Evolutionary conservation across 1,140 invertebrate species (phyloP).

Genomic region (Drosophila melanica): DNA sequence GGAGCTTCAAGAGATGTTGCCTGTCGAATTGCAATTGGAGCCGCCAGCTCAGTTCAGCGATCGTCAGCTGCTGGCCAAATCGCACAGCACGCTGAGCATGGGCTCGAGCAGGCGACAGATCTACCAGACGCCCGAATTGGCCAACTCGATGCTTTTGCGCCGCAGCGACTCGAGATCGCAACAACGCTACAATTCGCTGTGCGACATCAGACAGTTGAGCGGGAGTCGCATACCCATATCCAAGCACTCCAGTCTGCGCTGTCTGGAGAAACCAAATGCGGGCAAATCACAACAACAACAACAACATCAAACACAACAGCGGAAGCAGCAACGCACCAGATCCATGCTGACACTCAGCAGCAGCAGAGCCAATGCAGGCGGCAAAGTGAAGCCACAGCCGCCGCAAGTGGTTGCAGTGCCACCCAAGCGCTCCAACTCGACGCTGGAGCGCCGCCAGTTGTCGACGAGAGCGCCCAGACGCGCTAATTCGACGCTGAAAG

Average conservation of each 20-base stretch:
- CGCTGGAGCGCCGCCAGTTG: conserved; percentile 51
- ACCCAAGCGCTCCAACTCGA: conserved; percentile 62
- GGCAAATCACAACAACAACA: conserved; percentile 27
- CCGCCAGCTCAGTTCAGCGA: conserved; percentile 61
- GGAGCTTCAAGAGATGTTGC: conserved; percentile 30
- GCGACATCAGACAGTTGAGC: conserved; percentile 83
- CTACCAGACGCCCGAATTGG: conserved; percentile 70
- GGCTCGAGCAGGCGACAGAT: conserved; percentile 51
- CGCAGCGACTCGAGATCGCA: conserved; percentile 38
- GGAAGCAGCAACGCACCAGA: conserved; percentile 52
- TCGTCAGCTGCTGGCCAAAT: conserved; percentile 84
- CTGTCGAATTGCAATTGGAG: not conserved
- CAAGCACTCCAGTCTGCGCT: conserved; percentile 62
- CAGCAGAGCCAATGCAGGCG: conserved; percentile 3
- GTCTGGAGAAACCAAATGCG: conserved; percentile 53
- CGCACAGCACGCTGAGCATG: conserved; percentile 64
- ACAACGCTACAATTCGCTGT: conserved; percentile 85
- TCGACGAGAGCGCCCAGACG: conserved; percentile 30
- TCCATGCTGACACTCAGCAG: conserved; percentile 49
- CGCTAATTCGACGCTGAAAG: conserved; percentile 49
- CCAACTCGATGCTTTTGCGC: conserved; percentile 51
- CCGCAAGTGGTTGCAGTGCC: not conserved
- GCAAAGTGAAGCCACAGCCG: conserved; percentile 3
- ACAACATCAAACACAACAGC: conserved; percentile 3
- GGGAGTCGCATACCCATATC: conserved; percentile 84